Conservation (phyloP, 2,113 vertebrate species). For the Spermophilus dauricus region DNA sequence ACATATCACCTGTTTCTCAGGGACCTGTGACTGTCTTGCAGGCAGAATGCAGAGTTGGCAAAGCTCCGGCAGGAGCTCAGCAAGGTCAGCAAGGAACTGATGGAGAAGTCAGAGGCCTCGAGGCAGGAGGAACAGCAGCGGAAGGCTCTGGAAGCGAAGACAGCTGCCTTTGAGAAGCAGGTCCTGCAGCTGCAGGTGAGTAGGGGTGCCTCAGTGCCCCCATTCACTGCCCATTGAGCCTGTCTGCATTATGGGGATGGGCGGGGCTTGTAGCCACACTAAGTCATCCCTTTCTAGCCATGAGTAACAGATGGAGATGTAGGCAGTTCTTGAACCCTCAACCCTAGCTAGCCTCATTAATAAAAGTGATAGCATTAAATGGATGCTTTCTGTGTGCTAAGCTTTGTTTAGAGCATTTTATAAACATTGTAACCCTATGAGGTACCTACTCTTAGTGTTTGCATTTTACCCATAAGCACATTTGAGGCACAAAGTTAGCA, state of each 20-base stretch:
- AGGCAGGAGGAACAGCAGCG: conserved; percentile 93
- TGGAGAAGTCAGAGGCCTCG: conserved; percentile 91
- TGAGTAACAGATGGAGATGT: not conserved
- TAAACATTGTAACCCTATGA: rapidly evolving
- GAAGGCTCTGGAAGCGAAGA: conserved; percentile 93
- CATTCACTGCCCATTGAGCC: rapidly evolving
- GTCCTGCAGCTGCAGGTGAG: conserved; percentile 92
- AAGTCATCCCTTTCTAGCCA: not conserved
- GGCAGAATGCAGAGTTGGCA: conserved; percentile 96
- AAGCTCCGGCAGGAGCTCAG: conserved; percentile 95
- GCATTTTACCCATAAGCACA: not conserved
- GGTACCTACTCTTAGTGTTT: not conserved
- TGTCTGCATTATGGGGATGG: not conserved
- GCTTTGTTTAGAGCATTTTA: not conserved
- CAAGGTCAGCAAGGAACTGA: conserved; percentile 94
- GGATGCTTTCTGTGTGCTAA: not conserved
- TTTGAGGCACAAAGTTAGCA: not conserved
- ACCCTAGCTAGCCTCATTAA: not conserved
- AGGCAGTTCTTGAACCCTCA: not conserved
- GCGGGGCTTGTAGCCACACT: not conserved
- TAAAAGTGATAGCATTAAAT: not conserved
- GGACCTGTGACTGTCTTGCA: conserved; percentile 81
- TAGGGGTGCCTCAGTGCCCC: not conserved
- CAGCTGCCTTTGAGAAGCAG: conserved; percentile 90
- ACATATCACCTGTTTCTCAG: not conserved